Evolutionary conservation across 2,888 invertebrate species (phyloP), one percentile per base, ranked within the genome.

Genomic region (Orthosia incerta): DNA sequence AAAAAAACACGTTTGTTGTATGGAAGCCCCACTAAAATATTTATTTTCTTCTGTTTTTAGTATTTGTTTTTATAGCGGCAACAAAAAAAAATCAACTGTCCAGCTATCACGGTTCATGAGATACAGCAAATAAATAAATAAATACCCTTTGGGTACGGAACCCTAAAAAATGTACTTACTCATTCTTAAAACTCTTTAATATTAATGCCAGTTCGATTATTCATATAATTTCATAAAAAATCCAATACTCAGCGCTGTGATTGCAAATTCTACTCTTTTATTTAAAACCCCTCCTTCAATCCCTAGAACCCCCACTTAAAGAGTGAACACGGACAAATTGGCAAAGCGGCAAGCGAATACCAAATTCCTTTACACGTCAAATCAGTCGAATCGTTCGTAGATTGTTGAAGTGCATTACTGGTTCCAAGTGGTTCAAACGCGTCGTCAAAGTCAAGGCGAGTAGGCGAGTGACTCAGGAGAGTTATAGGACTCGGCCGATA

Each of bases 291-390:
- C 4, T 74, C 18, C 53, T 45, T 74, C 56, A 60, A 51, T 48
- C 62, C 46, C 16, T 53, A 20, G n/a, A 69, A 81, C 56, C 39
- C 46, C 23, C 26, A 50, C 53, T 62, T 50, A 39, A 72, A 73
- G 46, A 73, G 59, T 72, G 59, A 79, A 61, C 57, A 39, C 26
- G 39, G 23, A 46, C 39, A 70, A 80, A 81, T 77, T 71, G 74
- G 56, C 60, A 70, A 51, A 64, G 55, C 64, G 65, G 13, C 39
- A 69, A 74, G 26, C 46, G 51, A 77, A 68, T 72, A 69, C 71
- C 53, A 71, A 79, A 72, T 76, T 84, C 70, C 69, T 75, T 76
- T 82, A 73, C 74, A 64, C 63, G 76, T 71, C 66, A 71, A 79
- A 75, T 82, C 72, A 72, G 70, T 65, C 45, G 45, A 69, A 74